These are phyloP conservation scores for Kryptolebias marmoratus DNA, from an alignment of 2,113 vertebrate genomes.

Conservation along the genomic window DNA sequence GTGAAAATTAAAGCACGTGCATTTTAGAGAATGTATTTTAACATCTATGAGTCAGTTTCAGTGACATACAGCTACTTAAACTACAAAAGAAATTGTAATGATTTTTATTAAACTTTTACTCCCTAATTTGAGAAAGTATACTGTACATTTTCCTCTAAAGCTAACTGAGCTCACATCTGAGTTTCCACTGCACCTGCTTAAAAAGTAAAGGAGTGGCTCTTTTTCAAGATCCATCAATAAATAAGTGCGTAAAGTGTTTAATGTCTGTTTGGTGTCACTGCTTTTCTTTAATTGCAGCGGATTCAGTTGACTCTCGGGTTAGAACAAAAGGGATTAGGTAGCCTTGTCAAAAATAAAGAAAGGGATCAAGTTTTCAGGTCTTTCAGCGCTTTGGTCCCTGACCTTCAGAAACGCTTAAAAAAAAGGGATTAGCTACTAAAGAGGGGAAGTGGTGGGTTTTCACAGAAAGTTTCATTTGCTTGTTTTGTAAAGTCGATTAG, in stretches of 20 bases:
- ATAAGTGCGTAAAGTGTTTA: conserved; percentile 62
- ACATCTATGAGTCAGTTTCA: no score
- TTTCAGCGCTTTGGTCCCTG: conserved; percentile 45
- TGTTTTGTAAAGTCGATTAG: no score
- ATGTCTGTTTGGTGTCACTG: conserved; percentile 69
- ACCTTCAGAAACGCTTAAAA: conserved; percentile 10
- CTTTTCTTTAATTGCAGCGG: conserved; percentile 59
- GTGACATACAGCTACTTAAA: no score
- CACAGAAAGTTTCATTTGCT: no score
- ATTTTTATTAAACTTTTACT: no score
- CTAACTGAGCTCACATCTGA: background rate
- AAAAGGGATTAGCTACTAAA: conserved; percentile 13
- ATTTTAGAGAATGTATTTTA: no score
- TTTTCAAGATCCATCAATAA: conserved; percentile 69
- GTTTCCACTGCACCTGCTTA: conserved; percentile 1
- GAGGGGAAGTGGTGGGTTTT: conserved; percentile 1
- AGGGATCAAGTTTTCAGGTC: conserved; percentile 68
- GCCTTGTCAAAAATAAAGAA: conserved; percentile 48
- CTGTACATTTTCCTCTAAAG: background rate
- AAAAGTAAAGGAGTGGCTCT: conserved; percentile 21
- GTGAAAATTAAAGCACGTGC: no score
- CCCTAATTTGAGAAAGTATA: no score
- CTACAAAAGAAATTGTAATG: no score
- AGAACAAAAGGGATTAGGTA: conserved; percentile 71
- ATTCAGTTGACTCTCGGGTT: conserved; percentile 62